These are phyloP conservation scores for Gasteruption jaculator DNA, from an alignment of 2,888 invertebrate species.

Conservation along the genomic window DNA sequence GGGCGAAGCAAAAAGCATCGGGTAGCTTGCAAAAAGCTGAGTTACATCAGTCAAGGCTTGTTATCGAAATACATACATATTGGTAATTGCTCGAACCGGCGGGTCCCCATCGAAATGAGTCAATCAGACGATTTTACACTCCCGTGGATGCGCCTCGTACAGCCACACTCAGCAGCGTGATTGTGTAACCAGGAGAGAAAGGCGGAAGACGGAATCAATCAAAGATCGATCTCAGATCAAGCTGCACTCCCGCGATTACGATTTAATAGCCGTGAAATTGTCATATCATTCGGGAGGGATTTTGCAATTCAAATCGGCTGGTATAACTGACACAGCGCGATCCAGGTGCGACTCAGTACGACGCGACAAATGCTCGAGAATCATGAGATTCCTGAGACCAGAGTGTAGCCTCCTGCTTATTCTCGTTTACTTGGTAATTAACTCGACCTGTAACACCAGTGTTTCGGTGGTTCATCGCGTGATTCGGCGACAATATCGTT, in stretches of 20 bases:
- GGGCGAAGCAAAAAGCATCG: no score
- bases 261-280: slow-evolving; percentile 36
- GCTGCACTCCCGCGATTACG: background rate
- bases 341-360: slow-evolving; percentile 32
- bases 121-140: no score
- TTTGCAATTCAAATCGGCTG: slow-evolving; percentile 30
- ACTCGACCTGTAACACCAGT: no score
- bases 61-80: no score
- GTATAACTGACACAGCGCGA: slow-evolving; percentile 38
- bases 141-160: no score
- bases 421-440: slow-evolving; percentile 31
- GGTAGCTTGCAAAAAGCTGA: no score
- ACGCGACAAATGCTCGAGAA: slow-evolving; percentile 17
- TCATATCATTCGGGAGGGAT: slow-evolving; percentile 38
- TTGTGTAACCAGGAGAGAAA: slow-evolving; percentile 44
- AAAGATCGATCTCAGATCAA: slow-evolving; percentile 21
- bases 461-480: no score
- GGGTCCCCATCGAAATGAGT: no score
- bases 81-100: no score
- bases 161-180: slow-evolving; percentile 23
- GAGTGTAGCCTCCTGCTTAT: slow-evolving; percentile 26
- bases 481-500: no score
- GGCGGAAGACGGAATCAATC: slow-evolving; percentile 40
- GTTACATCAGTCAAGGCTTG: no score
- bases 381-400: slow-evolving; percentile 28